Evolutionary conservation across 2,888 invertebrate genomes (phyloP).

Genomic region (Macrophya annulata): DNA sequence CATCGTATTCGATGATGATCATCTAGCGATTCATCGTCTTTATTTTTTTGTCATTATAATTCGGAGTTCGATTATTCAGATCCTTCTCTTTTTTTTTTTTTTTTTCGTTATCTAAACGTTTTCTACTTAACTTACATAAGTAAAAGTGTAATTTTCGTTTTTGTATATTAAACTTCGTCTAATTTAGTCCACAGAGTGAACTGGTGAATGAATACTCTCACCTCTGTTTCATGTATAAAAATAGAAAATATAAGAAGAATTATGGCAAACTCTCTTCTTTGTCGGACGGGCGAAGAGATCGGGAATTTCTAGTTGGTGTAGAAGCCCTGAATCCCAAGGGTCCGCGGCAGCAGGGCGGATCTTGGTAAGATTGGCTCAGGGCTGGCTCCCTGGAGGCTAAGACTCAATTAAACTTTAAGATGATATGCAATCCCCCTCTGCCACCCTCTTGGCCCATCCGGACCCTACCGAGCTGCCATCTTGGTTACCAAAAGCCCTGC

Average conservation of each 20-base stretch:
- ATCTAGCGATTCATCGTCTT: slow-evolving; percentile 14
- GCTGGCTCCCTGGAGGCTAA: slow-evolving; percentile 81
- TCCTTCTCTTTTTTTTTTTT: neutral
- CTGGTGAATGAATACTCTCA: neutral
- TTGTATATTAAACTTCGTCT: neutral
- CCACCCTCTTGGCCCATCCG: slow-evolving; percentile 57
- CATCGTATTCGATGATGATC: neutral
- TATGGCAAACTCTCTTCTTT: neutral
- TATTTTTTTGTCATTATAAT: neutral
- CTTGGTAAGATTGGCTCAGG: slow-evolving; percentile 77
- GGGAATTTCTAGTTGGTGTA: slow-evolving; percentile 42
- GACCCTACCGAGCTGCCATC: slow-evolving; percentile 41
- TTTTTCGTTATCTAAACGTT: neutral
- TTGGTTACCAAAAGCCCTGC: neutral
- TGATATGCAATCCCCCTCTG: slow-evolving; percentile 80
- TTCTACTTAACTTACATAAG: neutral
- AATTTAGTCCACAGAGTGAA: neutral
- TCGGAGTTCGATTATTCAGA: neutral
- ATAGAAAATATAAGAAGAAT: neutral
- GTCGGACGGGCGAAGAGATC: slow-evolving; percentile 23
- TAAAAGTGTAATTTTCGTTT: neutral
- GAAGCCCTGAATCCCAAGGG: slow-evolving; percentile 61
- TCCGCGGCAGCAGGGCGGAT: slow-evolving; percentile 67
- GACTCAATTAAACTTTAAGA: slow-evolving; percentile 89
- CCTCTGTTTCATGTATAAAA: neutral